phyloP scores from a whole-genome alignment of 2,113 vertebrate species.

The Tauraco erythrolophus region DNA sequence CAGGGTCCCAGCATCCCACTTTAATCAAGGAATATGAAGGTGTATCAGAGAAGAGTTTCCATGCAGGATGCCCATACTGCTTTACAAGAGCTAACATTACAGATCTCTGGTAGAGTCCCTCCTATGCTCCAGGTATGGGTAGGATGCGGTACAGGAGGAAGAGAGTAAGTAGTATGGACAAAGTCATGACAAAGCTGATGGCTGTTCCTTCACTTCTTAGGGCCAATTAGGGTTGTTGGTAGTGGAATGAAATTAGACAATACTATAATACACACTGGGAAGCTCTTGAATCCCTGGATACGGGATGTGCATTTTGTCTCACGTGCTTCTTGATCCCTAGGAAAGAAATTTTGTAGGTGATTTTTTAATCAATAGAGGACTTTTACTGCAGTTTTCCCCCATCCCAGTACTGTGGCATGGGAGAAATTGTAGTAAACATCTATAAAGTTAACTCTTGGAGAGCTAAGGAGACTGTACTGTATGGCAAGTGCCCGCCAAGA shows the following conservation, averaged over 20 bases:
- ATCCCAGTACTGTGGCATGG: accelerated
- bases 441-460: neutral
- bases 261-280: neutral
- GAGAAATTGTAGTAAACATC: neutral
- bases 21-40: neutral
- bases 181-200: neutral
- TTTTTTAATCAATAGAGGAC: neutral
- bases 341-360: neutral
- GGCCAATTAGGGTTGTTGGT: neutral
- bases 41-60: neutral
- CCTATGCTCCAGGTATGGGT: accelerated
- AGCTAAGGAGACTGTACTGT: neutral
- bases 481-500: neutral
- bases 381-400: neutral
- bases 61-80: neutral
- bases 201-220: neutral
- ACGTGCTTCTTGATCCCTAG: neutral
- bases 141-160: neutral
- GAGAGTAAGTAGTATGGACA: neutral
- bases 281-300: neutral
- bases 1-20: neutral
- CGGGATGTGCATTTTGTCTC: neutral
- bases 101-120: neutral
- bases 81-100: neutral
- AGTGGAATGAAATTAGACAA: neutral